Conservation (phyloP, 2,797 vertebrate species). For the Rhinogobio ventralis region DNA sequence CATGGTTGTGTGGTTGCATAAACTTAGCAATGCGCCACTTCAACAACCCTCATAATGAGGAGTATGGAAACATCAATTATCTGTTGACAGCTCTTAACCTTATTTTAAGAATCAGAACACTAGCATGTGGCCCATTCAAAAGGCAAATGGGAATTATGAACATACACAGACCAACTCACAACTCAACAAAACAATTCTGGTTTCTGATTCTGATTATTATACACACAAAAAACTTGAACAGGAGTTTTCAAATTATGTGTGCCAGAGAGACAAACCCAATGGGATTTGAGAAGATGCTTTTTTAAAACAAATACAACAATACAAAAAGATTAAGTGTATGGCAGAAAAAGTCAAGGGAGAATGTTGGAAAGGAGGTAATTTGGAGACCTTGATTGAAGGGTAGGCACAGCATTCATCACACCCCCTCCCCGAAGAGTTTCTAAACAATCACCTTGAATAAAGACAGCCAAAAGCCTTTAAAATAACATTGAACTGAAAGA, state of each 20-base stretch:
- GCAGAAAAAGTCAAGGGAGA: not conserved
- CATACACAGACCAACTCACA: not conserved
- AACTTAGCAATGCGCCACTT: not conserved
- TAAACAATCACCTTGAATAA: slow-evolving; percentile 2
- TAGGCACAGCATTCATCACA: not conserved
- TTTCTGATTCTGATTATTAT: not conserved
- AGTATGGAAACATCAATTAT: not conserved
- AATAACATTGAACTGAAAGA: not conserved
- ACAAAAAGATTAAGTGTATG: slow-evolving; percentile 1
- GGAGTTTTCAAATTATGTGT: not conserved
- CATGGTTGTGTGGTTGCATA: not conserved
- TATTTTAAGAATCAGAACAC: not conserved
- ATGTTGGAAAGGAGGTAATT: slow-evolving; percentile 11
- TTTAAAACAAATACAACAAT: slow-evolving; percentile 9
- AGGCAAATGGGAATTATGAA: not conserved
- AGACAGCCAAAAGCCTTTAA: slow-evolving; percentile 11
- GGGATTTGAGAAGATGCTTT: not conserved
- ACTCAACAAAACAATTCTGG: not conserved
- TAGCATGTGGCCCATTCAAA: not conserved
- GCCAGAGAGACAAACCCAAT: not conserved
- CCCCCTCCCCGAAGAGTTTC: not conserved
- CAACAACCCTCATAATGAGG: not conserved
- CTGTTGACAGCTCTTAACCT: slow-evolving; percentile 1
- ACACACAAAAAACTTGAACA: not conserved
- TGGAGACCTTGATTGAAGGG: not conserved